Conservation (phyloP, 2,113 vertebrate species). For the Corythaeola cristata region DNA sequence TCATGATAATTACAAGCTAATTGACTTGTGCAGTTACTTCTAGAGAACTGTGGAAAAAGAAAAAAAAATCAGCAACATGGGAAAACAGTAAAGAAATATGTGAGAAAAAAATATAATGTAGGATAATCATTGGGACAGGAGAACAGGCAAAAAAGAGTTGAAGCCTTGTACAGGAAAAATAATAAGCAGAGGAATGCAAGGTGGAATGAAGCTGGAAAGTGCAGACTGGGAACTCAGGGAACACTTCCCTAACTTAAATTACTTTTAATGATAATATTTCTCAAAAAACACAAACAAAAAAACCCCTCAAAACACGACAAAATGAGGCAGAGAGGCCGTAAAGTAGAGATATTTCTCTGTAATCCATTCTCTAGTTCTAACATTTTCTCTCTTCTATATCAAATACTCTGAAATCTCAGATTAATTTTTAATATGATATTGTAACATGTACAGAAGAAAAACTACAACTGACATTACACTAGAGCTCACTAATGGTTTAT, state of each 20-base stretch:
- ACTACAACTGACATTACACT: not conserved
- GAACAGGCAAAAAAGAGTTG: not conserved
- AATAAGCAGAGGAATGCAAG: not conserved
- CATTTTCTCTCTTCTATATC: not conserved
- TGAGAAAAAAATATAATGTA: not conserved
- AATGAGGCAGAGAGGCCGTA: fast-evolving
- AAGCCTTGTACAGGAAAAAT: not conserved
- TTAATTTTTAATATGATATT: not conserved
- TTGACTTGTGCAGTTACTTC: not conserved
- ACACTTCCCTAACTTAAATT: not conserved
- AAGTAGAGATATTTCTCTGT: not conserved
- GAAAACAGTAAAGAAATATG: not conserved
- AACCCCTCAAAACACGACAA: not conserved
- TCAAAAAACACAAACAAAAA: not conserved
- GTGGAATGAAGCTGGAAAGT: not conserved
- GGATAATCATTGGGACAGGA: not conserved
- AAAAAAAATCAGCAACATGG: not conserved
- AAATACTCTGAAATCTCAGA: not conserved
- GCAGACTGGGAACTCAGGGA: not conserved
- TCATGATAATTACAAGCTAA: not conserved
- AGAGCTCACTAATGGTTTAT: not conserved
- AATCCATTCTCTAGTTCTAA: not conserved
- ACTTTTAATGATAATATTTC: not conserved
- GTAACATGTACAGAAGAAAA: not conserved
- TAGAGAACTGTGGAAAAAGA: not conserved